phyloP scores from a whole-genome alignment of 2,797 vertebrate genomes.

The Galago senegalensis region DNA sequence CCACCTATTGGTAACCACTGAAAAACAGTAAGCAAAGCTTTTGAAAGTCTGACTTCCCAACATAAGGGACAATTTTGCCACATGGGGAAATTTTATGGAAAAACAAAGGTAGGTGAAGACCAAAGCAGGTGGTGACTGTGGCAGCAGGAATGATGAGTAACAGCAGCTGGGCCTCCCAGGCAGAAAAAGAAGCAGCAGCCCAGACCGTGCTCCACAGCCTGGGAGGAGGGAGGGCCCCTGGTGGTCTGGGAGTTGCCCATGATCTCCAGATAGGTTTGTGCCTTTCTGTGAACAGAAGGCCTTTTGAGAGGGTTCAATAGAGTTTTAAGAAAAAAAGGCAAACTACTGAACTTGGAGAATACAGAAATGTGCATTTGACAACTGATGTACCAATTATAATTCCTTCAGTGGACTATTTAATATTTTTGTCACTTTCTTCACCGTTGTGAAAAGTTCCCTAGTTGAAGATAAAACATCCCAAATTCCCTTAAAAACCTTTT shows the following conservation, averaged over 20 bases:
- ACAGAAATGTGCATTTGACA: neutral
- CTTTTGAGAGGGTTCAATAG: neutral
- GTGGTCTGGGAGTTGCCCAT: neutral
- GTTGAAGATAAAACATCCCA: slow-evolving; percentile 1
- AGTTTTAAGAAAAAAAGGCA: neutral
- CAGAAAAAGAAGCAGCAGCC: neutral
- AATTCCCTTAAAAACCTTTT: neutral
- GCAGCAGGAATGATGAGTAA: neutral
- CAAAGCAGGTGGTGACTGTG: neutral
- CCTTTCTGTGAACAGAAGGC: neutral
- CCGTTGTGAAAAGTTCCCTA: slow-evolving; percentile 7
- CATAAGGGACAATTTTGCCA: neutral
- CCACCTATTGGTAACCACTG: neutral
- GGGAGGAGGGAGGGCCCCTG: neutral
- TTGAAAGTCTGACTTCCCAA: slow-evolving; percentile 20
- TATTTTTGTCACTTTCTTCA: neutral
- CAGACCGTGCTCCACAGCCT: fast-evolving
- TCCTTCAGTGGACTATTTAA: neutral
- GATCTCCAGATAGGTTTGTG: neutral
- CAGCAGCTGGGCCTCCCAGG: neutral
- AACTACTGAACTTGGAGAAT: neutral
- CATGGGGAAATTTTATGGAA: neutral
- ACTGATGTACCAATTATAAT: neutral
- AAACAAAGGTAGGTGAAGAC: neutral
- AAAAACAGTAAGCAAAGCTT: slow-evolving; percentile 21